These are phyloP conservation scores for Eleginops maclovinus DNA, from an alignment of 2,113 vertebrate species.

Conservation along the genomic window DNA sequence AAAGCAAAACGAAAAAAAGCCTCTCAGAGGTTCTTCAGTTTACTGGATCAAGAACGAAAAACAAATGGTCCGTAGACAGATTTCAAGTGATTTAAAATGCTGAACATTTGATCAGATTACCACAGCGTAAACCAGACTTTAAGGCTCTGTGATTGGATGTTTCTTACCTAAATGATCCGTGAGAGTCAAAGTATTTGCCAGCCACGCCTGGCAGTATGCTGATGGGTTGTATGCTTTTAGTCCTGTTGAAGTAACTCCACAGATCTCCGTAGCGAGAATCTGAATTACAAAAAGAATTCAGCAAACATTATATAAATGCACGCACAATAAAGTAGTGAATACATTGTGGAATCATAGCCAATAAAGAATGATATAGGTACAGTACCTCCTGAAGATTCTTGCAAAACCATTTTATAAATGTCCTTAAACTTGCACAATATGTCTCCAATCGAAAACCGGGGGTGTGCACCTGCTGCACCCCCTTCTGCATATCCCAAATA, in stretches of 20 bases:
- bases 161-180: neutral
- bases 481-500: neutral
- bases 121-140: too few relatives aligned
- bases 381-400: too few relatives aligned
- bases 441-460: neutral
- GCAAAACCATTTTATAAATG: too few relatives aligned
- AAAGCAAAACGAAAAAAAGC: too few relatives aligned
- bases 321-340: neutral
- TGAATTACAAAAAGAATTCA: slow-evolving; percentile 1
- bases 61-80: too few relatives aligned
- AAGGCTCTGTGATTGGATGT: neutral
- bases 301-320: neutral
- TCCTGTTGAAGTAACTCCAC: neutral
- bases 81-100: too few relatives aligned
- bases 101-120: too few relatives aligned
- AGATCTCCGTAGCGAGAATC: neutral
- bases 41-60: too few relatives aligned
- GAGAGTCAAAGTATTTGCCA: neutral
- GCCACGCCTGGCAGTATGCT: neutral
- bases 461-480: neutral
- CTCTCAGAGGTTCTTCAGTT: too few relatives aligned
- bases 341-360: neutral
- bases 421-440: neutral
- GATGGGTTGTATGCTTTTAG: neutral
- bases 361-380: neutral